Conservation (phyloP, 2,113 vertebrate genomes). For the Gorsachius goisagi region DNA sequence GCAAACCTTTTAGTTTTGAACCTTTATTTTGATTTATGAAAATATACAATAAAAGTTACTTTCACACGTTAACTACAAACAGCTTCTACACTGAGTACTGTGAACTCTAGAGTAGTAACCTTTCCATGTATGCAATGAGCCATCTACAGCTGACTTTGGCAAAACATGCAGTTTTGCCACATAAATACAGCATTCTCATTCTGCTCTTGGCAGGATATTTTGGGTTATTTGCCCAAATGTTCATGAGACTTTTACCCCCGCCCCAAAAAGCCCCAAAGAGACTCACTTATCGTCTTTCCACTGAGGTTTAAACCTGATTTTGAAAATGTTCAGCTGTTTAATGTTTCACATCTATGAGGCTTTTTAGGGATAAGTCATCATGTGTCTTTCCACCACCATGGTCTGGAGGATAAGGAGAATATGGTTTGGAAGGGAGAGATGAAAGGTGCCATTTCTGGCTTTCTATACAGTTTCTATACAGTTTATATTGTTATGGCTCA, state of each 20-base stretch:
- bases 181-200: neutral
- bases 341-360: neutral
- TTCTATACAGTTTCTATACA: neutral
- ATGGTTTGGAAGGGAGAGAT: neutral
- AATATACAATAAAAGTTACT: neutral
- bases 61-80: neutral
- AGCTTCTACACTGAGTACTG: neutral
- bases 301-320: neutral
- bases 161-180: neutral
- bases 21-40: constrained; percentile 1
- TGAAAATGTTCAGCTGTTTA: neutral
- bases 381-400: neutral
- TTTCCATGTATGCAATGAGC: neutral
- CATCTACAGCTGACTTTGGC: neutral
- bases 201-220: neutral
- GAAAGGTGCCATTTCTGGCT: neutral
- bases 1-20: neutral
- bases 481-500: neutral
- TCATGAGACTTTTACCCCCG: neutral
- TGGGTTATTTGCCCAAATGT: neutral
- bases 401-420: neutral
- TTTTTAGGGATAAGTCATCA: neutral
- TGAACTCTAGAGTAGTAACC: neutral
- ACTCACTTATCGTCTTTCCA: neutral
- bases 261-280: neutral